These are phyloP conservation scores for Leptinotarsa lineolata DNA, from an alignment of 1,140 invertebrate genomes.

Conservation along the genomic window DNA sequence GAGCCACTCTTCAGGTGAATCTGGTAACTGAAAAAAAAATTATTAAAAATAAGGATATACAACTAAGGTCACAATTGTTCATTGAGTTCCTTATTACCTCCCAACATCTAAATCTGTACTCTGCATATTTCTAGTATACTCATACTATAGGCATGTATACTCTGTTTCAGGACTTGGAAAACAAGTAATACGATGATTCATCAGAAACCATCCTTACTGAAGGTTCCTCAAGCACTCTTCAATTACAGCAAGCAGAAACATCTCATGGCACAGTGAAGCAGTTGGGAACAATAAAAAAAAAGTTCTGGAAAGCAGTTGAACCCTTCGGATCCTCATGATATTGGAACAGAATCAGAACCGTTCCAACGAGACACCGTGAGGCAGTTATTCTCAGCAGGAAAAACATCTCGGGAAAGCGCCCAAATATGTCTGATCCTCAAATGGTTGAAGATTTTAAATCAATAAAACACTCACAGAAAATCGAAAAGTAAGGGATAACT, in stretches of 20 bases:
- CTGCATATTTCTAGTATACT: neutral
- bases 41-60: neutral
- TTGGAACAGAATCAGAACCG: constrained; percentile 14
- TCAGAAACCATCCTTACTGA: constrained; percentile 16
- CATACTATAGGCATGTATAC: no score
- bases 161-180: constrained; percentile 26
- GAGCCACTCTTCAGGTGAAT: constrained; percentile 25
- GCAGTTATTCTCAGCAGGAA: constrained; percentile 26
- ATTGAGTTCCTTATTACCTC: no score
- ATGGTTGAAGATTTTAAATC: constrained; percentile 21
- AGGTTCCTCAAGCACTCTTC: constrained; percentile 25
- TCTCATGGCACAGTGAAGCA: constrained; percentile 1
- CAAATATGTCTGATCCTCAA: constrained; percentile 26
- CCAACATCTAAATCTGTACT: neutral
- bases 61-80: no score
- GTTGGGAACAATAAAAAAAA: neutral
- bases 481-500: constrained; percentile 18
- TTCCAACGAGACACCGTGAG: constrained; percentile 13
- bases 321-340: constrained; percentile 14
- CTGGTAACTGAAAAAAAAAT: constrained; percentile 24
- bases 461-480: constrained; percentile 26
- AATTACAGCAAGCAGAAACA: neutral
- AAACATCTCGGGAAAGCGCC: constrained; percentile 20
- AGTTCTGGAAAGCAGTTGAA: neutral
- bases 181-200: constrained; percentile 48